Evolutionary conservation across 2,113 vertebrate species (phyloP), one percentile per base, ranked within the genome.

Genomic region (Neomonachus schauinslandi): DNA sequence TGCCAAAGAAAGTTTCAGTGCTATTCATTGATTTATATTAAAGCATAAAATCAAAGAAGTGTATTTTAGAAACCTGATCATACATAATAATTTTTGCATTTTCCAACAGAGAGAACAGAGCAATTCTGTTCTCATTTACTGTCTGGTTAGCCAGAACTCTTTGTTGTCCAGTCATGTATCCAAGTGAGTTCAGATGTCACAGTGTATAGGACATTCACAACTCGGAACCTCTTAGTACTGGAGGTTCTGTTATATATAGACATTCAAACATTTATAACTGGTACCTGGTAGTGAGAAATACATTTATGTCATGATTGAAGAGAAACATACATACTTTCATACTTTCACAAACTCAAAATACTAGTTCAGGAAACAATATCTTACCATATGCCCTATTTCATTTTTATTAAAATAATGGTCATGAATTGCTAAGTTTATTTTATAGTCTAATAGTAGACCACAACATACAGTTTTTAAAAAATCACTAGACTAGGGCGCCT

Each of bases 361-460:
- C 1, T 63, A 79, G 42, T 84, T 96, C 51, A 95, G 36, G 39
- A 83, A 89, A 85, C 15, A 49, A 3, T 53, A 46, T 83, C 26
- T 89, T 96, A 36, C 6, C 4, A 18, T 26, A 24, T 95, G 71
- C 33, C n/a, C 13, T 71, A 28, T 71, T 91, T 92, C 19, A 51
- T 80, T 95, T 95, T 92, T 81, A 61, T 90, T 69, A 86, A 85
- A 79, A 94, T 92, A 72, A 94, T 87, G 69, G 24, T 61, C 7
- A 26, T 87, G 26, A 91, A 82, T 51, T 88, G 55, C 51, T 84
- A 89, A 82, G 8, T 86, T 93, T 92, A 57, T 72, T 87, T 90
- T 92, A 61, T 11, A 95, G 18, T 96, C 46, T 3, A 33, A 15
- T 49, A 92, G 33, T 79, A 51, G 16, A 46, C 7, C 18, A 51